phyloP scores from a whole-genome alignment of 2,113 vertebrate genomes.

The Tragelaphus scriptus region DNA sequence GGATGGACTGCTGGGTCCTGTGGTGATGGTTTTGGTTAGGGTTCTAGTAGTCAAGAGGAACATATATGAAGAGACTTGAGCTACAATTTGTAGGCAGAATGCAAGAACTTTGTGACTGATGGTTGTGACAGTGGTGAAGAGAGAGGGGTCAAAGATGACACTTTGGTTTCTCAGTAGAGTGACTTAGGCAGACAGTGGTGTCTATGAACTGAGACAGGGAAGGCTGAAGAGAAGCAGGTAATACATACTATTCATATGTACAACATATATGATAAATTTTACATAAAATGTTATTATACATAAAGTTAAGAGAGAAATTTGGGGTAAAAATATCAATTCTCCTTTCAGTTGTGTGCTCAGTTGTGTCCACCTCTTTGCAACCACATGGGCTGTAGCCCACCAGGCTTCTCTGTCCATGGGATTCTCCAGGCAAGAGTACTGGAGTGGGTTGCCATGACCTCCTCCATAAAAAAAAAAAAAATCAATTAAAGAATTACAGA shows the following conservation, averaged over 20 bases:
- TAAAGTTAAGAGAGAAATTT: background rate
- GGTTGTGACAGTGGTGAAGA: background rate
- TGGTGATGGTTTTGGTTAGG: background rate
- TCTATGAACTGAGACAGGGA: background rate
- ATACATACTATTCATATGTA: background rate
- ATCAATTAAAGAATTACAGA: background rate
- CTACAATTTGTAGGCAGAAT: background rate
- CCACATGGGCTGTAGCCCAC: background rate
- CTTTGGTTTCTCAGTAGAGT: background rate
- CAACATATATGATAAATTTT: background rate
- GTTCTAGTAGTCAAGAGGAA: background rate
- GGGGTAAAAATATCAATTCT: background rate
- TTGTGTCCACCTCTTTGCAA: background rate
- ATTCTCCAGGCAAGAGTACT: background rate
- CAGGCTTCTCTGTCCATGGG: background rate
- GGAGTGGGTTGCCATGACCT: background rate
- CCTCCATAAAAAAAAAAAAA: background rate
- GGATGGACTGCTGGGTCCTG: background rate
- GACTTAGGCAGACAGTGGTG: background rate
- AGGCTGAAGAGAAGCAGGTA: background rate
- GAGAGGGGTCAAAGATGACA: background rate
- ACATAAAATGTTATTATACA: background rate
- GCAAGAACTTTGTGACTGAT: background rate
- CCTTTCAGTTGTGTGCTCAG: background rate
- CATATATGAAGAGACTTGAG: background rate